Evolutionary conservation across 1,140 invertebrate genomes (phyloP), one percentile per base, ranked within the genome.

Genomic region (Pectinophora gossypiella): DNA sequence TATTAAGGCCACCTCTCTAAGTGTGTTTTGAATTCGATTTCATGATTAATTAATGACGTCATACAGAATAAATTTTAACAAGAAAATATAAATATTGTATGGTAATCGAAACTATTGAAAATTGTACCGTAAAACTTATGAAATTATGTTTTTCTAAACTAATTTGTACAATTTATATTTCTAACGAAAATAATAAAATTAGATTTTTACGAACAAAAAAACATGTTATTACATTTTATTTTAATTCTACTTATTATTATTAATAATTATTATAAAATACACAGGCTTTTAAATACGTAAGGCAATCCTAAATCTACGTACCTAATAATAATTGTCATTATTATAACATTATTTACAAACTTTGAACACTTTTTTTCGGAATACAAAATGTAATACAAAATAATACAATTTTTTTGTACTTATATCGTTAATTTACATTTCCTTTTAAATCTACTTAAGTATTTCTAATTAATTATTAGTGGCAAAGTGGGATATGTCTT

Each of bases 401-500:
- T 76, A 79, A 68, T 68, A 72, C 61, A 68, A 61, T 48, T 9
- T 57, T 59, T 80, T 83, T 80, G 79, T 83, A 83, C 79, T 80
- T 59, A 54, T 63, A 64, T 55, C 18, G 19, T 48, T 51, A 43
- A 48, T 49, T 52, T 56, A 56, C 50, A 49, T 27, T 48, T 68
- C 61, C 76, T 50, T 36, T 48, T 64, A 62, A 57, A 58, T 51
- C 54, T 61, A 68, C 40, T 61, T 44, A 45, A 56, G 51, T 66
- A 69, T 64, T 44, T 43, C 22, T 18, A 36, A 3, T 15, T 58
- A 54, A 51, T n/a, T 19, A 9, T 56, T 77, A 64, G 69, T 77
- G 75, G 75, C 73, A 71, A 80, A 75, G 57, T 81, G 72, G 61
- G 76, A 82, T 85, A 85, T 76, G 72, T 77, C 56, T 54, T 68